Evolutionary conservation across 92 coral and sea anemone species (phyloP).

Genomic region (Phymanthus crucifer): DNA sequence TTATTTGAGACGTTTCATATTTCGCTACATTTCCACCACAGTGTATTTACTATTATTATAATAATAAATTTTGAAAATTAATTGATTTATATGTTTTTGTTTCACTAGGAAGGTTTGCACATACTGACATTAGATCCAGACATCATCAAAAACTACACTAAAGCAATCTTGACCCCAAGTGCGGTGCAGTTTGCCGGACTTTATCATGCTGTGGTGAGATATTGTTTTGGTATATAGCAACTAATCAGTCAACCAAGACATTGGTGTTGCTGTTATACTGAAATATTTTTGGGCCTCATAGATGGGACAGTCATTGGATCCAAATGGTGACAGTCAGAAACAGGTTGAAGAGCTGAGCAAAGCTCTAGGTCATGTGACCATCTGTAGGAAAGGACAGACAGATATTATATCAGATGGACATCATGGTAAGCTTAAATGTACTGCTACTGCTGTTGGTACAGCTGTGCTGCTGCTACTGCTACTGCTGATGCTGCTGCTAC

Average conservation of each 20-base stretch:
- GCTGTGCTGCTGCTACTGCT: neutral
- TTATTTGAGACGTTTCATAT: too few species aligned
- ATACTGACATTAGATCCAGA: constrained; percentile 80
- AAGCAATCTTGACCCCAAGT: constrained; percentile 86
- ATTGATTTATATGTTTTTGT: too few species aligned
- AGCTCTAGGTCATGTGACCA: constrained; percentile 87
- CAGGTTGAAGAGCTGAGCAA: constrained; percentile 78
- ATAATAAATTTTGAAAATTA: too few species aligned
- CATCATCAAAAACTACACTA: constrained; percentile 72
- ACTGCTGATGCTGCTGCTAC: neutral
- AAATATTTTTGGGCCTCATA: constrained; percentile 3
- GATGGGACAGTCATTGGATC: constrained; percentile 73
- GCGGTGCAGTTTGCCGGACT: constrained; percentile 90
- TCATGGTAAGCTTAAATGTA: constrained; percentile 49
- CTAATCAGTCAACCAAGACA: neutral
- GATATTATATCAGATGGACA: constrained; percentile 93
- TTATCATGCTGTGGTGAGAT: constrained; percentile 73
- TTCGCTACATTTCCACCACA: too few species aligned
- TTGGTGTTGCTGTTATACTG: neutral
- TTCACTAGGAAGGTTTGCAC: too few species aligned
- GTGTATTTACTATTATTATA: too few species aligned
- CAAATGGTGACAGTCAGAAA: constrained; percentile 41
- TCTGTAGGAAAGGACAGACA: constrained; percentile 79
- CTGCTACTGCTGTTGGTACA: neutral
- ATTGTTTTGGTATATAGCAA: neutral